Evolutionary conservation across 1,140 invertebrate genomes (phyloP).

Genomic region (Diprion similis): DNA sequence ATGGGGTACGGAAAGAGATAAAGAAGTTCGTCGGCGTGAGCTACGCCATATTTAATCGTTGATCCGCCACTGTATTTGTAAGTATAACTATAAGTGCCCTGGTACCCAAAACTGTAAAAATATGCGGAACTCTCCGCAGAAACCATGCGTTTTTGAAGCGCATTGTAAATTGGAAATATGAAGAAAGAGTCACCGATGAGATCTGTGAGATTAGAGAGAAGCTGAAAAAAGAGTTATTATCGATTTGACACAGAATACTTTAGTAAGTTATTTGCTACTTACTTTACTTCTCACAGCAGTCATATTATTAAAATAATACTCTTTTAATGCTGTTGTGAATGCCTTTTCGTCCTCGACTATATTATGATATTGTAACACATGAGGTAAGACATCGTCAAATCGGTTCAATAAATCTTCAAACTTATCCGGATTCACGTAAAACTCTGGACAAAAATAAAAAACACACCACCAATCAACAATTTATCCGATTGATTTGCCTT

Average conservation of each 20-base stretch:
- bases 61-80: neutral
- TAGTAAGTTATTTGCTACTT: too few relatives aligned
- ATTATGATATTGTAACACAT: neutral
- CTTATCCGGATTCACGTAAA: neutral
- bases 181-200: neutral
- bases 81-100: neutral
- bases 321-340: neutral
- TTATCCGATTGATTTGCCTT: neutral
- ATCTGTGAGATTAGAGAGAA: neutral
- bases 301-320: neutral
- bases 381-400: neutral
- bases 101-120: conserved; percentile 1
- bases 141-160: neutral
- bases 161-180: neutral
- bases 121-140: neutral
- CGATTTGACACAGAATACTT: too few relatives aligned
- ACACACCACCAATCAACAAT: neutral
- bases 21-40: neutral
- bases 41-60: neutral
- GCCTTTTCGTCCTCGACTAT: neutral
- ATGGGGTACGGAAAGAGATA: neutral
- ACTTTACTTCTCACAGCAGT: neutral
- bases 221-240: neutral
- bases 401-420: neutral
- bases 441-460: neutral